phyloP scores from a whole-genome alignment of 2,888 invertebrate genomes.

The Euspilapteryx auroguttella region DNA sequence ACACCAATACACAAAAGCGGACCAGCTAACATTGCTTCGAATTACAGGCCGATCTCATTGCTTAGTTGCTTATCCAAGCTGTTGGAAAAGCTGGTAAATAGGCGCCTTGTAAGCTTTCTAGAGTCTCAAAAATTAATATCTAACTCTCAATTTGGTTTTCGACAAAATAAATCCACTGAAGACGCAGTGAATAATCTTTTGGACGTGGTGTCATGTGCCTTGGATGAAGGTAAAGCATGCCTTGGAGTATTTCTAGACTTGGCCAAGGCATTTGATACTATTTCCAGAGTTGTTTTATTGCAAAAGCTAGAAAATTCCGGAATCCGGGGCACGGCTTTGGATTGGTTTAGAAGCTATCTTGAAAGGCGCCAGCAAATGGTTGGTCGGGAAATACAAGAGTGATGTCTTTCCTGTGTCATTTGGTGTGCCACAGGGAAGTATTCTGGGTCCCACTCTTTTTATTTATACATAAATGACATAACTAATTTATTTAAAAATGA shows the following conservation, averaged over 20 bases:
- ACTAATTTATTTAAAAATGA: too few species aligned
- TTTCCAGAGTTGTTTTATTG: neutral
- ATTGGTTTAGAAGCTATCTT: slow-evolving; percentile 2
- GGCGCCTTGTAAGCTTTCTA: neutral
- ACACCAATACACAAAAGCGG: slow-evolving; percentile 1
- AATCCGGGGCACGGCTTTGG: slow-evolving; percentile 1
- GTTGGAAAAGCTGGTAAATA: slow-evolving; percentile 1
- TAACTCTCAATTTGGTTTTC: slow-evolving; percentile 1
- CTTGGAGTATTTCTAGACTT: too few species aligned
- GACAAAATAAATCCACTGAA: too few species aligned
- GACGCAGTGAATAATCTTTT: neutral
- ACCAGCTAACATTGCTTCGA: neutral
- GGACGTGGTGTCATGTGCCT: neutral
- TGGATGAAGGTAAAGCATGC: neutral
- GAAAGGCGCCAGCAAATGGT: neutral
- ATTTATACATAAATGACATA: too few species aligned
- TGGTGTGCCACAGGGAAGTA: too few species aligned
- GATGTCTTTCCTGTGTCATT: too few species aligned
- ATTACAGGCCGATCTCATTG: slow-evolving; percentile 2
- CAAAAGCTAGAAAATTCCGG: neutral
- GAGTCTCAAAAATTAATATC: neutral
- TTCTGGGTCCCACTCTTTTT: too few species aligned
- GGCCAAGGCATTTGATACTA: too few species aligned
- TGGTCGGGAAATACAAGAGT: too few species aligned
- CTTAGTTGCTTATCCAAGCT: slow-evolving; percentile 1